Evolutionary conservation across 2,797 vertebrate genomes (phyloP).

Genomic region (Tenualosa ilisha): DNA sequence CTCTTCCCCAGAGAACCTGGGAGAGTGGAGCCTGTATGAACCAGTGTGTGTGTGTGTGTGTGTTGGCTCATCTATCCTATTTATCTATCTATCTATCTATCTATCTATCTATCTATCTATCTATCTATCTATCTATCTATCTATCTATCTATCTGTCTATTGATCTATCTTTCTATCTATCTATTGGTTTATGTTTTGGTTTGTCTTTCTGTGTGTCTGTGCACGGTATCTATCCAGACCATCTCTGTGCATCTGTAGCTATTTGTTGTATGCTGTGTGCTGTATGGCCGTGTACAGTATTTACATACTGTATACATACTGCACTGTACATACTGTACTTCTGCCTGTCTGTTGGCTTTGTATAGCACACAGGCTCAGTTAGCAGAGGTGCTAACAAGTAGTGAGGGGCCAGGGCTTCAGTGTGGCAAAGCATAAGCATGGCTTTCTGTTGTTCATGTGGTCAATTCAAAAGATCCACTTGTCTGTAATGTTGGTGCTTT

Average conservation of each 20-base stretch:
- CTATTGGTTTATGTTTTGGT: neutral
- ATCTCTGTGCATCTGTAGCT: neutral
- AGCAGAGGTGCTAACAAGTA: neutral
- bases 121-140: neutral
- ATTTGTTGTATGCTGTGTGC: neutral
- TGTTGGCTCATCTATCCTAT: neutral
- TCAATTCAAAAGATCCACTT: neutral
- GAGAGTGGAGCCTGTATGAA: neutral
- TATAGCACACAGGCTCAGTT: neutral
- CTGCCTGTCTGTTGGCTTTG: neutral
- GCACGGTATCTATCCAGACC: neutral
- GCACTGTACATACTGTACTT: too few species aligned
- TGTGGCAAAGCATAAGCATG: too few species aligned
- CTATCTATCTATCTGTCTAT: neutral
- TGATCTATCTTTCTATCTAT: too few species aligned
- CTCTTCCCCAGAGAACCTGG: constrained; percentile 16
- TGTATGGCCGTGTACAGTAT: too few species aligned
- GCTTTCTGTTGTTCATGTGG: neutral
- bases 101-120: neutral
- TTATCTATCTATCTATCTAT: neutral
- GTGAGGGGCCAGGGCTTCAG: neutral
- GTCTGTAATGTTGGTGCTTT: neutral
- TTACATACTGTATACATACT: too few species aligned
- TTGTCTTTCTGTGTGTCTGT: neutral
- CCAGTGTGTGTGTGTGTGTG: neutral